Conservation (phyloP, 2,113 vertebrate species). For the Cottus gobio region DNA sequence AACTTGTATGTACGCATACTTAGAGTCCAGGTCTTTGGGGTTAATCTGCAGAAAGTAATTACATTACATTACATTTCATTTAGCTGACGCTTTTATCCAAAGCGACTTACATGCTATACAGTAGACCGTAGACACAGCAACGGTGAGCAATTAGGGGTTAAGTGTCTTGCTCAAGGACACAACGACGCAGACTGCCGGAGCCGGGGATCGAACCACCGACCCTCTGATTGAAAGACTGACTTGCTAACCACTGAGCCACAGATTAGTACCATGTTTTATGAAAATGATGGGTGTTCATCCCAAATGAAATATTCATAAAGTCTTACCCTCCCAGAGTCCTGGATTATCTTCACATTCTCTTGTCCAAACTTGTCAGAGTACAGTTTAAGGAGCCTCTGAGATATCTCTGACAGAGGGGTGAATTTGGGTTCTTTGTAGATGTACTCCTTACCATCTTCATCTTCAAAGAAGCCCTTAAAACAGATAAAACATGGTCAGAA, state of each 20-base stretch:
- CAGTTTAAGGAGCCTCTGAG: constrained; percentile 96
- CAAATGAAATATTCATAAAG: not conserved
- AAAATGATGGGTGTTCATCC: not conserved
- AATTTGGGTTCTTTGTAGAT: constrained; percentile 99
- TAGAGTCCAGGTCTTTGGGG: constrained; percentile 97
- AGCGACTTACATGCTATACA: too few species aligned
- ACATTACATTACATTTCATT: too few species aligned
- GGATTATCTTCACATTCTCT: constrained; percentile 99
- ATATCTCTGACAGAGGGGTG: constrained; percentile 95
- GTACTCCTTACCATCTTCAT: constrained; percentile 98
- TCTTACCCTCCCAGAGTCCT: constrained; percentile 95
- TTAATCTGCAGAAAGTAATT: constrained; percentile 87
- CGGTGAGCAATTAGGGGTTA: too few species aligned
- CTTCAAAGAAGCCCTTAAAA: constrained; percentile 94
- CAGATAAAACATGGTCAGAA: constrained; percentile 29
- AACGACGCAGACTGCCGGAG: too few species aligned
- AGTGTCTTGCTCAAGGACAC: too few species aligned
- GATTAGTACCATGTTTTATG: not conserved
- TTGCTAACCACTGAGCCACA: too few species aligned
- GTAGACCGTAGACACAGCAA: too few species aligned
- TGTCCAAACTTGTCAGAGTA: constrained; percentile 98
- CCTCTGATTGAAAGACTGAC: too few species aligned
- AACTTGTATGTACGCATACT: constrained; percentile 98
- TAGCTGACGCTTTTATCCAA: too few species aligned
- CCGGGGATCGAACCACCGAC: too few species aligned